phyloP scores from a whole-genome alignment of 2,113 vertebrate genomes.

The Eulemur macaco region DNA sequence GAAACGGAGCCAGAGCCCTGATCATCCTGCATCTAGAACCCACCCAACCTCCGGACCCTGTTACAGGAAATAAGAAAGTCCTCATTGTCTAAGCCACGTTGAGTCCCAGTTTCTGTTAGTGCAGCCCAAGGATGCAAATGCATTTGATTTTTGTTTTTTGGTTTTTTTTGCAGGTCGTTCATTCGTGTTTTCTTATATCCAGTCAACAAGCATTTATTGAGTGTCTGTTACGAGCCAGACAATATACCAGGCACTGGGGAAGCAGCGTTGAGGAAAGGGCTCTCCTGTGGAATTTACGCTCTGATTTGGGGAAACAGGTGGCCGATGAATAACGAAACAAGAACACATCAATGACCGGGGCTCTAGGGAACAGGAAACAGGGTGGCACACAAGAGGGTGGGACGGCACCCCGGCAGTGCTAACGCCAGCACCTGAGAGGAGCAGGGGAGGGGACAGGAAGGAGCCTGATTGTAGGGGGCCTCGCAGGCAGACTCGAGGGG shows the following conservation, averaged over 20 bases:
- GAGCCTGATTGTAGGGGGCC: too few species aligned
- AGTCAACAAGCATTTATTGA: not conserved
- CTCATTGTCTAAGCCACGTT: too few species aligned
- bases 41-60: not conserved
- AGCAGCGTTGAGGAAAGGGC: not conserved
- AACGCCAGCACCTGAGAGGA: fast-evolving
- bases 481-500: not conserved
- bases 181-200: not conserved
- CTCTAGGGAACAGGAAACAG: not conserved
- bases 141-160: not conserved
- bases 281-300: not conserved
- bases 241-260: fast-evolving
- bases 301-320: not conserved
- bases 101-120: not conserved
- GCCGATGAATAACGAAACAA: not conserved
- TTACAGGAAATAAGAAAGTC: not conserved
- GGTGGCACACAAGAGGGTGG: fast-evolving
- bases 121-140: too few species aligned
- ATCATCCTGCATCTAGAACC: not conserved
- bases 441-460: not conserved
- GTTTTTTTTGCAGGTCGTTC: too few species aligned
- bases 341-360: too few species aligned
- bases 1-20: not conserved
- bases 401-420: too few species aligned
- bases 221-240: not conserved